Base-by-base conservation (phyloP, 53 echinoderm and acorn worm species). In the Paelopatides confundens region DNA sequence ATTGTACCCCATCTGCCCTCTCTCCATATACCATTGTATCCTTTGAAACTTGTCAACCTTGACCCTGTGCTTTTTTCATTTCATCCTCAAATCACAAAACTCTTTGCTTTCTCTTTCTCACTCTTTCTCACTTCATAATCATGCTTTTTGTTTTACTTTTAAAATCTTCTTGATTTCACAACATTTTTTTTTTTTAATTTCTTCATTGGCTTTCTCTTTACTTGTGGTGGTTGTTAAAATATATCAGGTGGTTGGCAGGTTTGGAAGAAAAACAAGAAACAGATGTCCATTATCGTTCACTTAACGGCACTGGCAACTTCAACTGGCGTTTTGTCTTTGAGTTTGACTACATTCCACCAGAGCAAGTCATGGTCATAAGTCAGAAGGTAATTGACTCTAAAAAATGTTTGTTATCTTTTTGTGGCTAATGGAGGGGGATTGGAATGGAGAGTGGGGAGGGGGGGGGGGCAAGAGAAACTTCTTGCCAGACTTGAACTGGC, bases 281-380 rank as follows among this genome's bases (percentile, higher is more conserved):
- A 1, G 99, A 99, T 26, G 99, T 99, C 37, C 99, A 99, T 43
- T 99, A 99, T 69, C 94, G 99, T 11, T 99, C 99, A 31, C 93
- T 99, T 54, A 95, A 99, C 30, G 99, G 99, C 3, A 95, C 95
- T 68, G 99, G 99, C 18, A 99, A 99, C 90, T 99, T 99, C 94
- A 99, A 99, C 93, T 99, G 99, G 99, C 81, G 99, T 48, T 94
- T 99, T 86, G 95, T 99, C 87, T 99, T 96, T 84, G 94, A 92
- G 33, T 92, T 99, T 89, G 90, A 99, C n/a, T 99, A 99, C 93
- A 99, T 99, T 66, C 99, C 99, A 32, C 99, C 99, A 4, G 99
- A 99, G 81, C 92, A 93, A n/a, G 92, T 94, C 3, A 90, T 99
- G 93, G 94, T 95, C 48, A 90, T 99, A 66, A 86, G 53, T 31